These are phyloP conservation scores for Pangasius sanitwongsei DNA, from an alignment of 2,797 vertebrate species.

Conservation along the genomic window DNA sequence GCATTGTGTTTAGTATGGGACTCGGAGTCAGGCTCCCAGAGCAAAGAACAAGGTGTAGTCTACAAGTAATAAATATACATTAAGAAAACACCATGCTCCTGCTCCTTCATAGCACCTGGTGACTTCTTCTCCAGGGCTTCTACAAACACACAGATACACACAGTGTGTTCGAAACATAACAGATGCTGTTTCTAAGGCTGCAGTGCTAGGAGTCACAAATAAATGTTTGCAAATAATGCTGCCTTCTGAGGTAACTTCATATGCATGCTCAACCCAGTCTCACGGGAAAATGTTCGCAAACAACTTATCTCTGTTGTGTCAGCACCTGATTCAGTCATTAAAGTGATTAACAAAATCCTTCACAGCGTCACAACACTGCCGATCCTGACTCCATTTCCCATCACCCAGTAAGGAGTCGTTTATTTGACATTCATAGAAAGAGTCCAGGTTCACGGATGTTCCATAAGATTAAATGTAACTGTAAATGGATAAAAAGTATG, in stretches of 20 bases:
- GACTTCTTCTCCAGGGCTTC: neutral
- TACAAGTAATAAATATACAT: neutral
- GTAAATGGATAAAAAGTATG: no score
- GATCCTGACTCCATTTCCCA: neutral
- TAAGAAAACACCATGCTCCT: neutral
- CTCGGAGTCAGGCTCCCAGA: neutral
- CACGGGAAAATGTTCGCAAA: neutral
- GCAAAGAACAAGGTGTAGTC: conserved; percentile 15
- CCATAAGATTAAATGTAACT: no score
- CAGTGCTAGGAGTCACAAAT: neutral
- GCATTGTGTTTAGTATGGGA: neutral
- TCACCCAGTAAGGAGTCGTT: neutral
- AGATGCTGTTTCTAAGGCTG: neutral
- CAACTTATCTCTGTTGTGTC: neutral
- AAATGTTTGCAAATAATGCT: conserved; percentile 14
- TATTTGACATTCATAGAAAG: no score
- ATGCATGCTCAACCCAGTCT: neutral
- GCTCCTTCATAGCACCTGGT: conserved; percentile 7
- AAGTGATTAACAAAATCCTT: neutral
- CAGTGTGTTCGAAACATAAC: neutral
- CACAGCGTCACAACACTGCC: neutral
- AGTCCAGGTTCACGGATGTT: no score
- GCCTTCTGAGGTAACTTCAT: no score
- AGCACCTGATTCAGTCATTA: neutral
- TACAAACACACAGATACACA: neutral